Base-by-base conservation (phyloP, 2,797 vertebrate species). In the Micropoecilia bifurca region DNA sequence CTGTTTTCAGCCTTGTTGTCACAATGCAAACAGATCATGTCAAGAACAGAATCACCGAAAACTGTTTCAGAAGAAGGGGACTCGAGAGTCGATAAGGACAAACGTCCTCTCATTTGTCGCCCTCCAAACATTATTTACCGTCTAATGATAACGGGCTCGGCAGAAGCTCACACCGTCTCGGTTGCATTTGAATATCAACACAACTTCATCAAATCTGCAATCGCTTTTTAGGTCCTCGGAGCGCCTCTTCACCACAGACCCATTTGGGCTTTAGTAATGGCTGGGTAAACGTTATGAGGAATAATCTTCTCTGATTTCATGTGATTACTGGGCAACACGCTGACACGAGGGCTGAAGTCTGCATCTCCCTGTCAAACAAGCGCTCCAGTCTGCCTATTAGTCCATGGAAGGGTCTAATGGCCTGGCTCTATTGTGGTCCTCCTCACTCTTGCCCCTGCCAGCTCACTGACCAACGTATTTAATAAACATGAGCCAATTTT, bases 301-400 rank as follows among this genome's bases (percentile, higher is more conserved):
- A 95, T 96, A 96, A 96, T 96, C 92, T 95, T 95, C 93, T 96
- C 95, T 97, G 96, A 97, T 97, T 96, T 96, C 94, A 93, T 93
- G 91, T 96, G 95, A 96, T 96, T 96, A 95, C 93, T 89, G 90
- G 94, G 91, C 92, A 89, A 92, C 92, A 94, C 73, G 89, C 95
- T 95, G 96, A 96, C 95, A 96, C 90, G 81, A 94, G 94, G 93
- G 88, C 89, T 87, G 87, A 93, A 93, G 92, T 92, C 94, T 92
- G 80, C 81, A 84, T 92, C 88, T 91, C 87, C 88, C 81, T 92
- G 94, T 91, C 87, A 92, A 92, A 89, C 91, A 85, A 88, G 84
- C 89, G 74, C 87, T 91, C 91, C 90, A 77, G 93, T 91, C 91
- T 90, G 89, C 94, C 92, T 94, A 96, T 96, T 96, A 96, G 95